phyloP scores from a whole-genome alignment of 2,797 vertebrate genomes.

The Masticophis lateralis region DNA sequence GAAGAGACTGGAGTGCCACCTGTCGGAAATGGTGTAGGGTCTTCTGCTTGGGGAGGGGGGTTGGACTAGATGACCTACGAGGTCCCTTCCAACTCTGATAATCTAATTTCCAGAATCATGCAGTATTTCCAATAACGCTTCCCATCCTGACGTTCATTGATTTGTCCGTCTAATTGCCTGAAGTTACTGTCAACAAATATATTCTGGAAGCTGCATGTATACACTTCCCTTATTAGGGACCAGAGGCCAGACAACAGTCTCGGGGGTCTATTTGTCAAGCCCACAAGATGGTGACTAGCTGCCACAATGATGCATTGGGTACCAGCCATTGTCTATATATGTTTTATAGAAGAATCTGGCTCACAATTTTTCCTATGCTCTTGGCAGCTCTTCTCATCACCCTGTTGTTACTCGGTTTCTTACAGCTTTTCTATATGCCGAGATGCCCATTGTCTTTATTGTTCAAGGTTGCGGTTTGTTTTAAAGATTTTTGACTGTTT shows the following conservation, averaged over 20 bases:
- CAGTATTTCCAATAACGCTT: background rate
- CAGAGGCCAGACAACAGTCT: background rate
- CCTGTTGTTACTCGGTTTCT: constrained; percentile 13
- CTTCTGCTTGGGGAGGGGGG: too few relatives aligned
- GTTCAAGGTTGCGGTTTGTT: constrained; percentile 5
- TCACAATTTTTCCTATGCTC: constrained; percentile 33
- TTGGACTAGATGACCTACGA: too few relatives aligned
- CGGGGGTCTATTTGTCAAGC: background rate
- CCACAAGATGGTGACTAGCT: constrained; percentile 6
- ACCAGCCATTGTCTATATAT: constrained; percentile 30
- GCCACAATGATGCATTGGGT: constrained; percentile 44
- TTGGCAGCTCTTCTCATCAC: constrained; percentile 45
- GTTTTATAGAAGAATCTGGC: constrained; percentile 18
- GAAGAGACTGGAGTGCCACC: too few relatives aligned
- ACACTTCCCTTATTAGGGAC: background rate
- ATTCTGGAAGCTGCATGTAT: background rate
- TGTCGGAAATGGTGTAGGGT: too few relatives aligned
- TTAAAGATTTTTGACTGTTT: constrained; percentile 51
- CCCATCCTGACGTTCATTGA: background rate
- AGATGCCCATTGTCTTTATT: constrained; percentile 56
- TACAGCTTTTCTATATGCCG: constrained; percentile 6
- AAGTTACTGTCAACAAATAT: background rate
- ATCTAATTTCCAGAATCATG: background rate
- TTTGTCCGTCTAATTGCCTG: background rate
- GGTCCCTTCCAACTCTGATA: too few relatives aligned